Percentiles rank a stretch among this genome's conserved stretches.
phyloP scores from a whole-genome alignment of 2,888 invertebrate species.

The Camponotus fellah region DNA sequence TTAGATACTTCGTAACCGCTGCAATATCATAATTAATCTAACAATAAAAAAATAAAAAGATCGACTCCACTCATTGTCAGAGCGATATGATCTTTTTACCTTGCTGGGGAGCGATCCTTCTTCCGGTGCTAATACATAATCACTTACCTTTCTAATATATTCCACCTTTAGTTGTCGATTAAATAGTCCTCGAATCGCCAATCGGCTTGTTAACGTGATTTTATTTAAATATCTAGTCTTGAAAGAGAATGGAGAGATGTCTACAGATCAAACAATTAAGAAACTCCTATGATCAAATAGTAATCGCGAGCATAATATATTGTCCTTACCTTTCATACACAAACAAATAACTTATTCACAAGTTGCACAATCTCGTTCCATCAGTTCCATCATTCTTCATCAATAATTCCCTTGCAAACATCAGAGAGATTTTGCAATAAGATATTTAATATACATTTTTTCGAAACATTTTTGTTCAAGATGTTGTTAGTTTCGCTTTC shows the following conservation, averaged over 20 bases:
- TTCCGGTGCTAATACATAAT: neutral
- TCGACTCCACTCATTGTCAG: neutral
- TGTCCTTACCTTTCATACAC: neutral
- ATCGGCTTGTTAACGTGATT: conserved; percentile 12
- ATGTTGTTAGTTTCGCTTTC: neutral
- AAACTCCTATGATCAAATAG: neutral
- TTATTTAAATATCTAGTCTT: conserved; percentile 1
- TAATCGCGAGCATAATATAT: conserved; percentile 1
- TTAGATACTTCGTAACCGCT: neutral
- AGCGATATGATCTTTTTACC: conserved; percentile 1
- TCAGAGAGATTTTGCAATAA: conserved; percentile 19
- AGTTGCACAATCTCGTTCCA: conserved; percentile 49
- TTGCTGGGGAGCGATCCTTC: conserved; percentile 5
- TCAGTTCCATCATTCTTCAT: conserved; percentile 14
- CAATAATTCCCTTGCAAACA: neutral
- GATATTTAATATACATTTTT: neutral
- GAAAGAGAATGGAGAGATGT: neutral
- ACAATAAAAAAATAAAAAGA: conserved; percentile 4
- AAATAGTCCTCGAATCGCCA: neutral
- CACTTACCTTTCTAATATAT: conserved; percentile 33
- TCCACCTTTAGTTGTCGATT: conserved; percentile 8
- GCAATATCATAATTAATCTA: neutral
- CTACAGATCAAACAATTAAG: neutral
- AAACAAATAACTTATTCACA: conserved; percentile 16
- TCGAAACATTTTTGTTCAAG: neutral